Conservation (phyloP, 2,888 invertebrate species). For the Xanthia icteritia region DNA sequence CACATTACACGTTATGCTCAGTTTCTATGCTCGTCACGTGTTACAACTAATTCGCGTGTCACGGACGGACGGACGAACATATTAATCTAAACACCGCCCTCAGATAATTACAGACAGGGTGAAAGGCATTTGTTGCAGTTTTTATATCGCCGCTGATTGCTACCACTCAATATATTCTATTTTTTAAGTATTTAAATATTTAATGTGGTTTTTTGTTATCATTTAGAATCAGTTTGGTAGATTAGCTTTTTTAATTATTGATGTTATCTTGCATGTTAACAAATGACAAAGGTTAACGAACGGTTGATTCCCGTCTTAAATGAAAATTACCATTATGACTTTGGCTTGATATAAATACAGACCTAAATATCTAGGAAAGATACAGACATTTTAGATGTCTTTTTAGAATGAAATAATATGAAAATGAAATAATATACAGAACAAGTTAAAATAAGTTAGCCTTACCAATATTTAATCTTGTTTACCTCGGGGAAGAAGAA, state of each 20-base stretch:
- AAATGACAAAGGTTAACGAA: not conserved
- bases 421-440: not conserved
- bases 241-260: not conserved
- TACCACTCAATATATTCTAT: conserved; percentile 35
- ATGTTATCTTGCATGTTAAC: not conserved
- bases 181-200: conserved; percentile 15
- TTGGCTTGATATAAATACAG: not conserved
- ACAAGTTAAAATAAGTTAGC: not conserved
- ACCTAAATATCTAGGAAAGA: not conserved
- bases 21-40: conserved; percentile 59
- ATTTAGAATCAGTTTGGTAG: conserved; percentile 27
- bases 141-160: conserved; percentile 56
- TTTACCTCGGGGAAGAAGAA: not conserved
- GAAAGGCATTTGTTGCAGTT: conserved; percentile 43
- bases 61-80: conserved; percentile 52
- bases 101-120: conserved; percentile 55
- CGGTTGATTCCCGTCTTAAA: not conserved
- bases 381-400: not conserved
- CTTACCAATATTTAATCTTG: not conserved
- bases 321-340: not conserved
- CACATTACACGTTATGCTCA: conserved; percentile 32
- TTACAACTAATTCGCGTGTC: conserved; percentile 65
- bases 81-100: conserved; percentile 62
- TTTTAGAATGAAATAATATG: not conserved
- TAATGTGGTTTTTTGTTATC: conserved; percentile 29